These are phyloP conservation scores for Acromyrmex heyeri DNA, from an alignment of 1,140 invertebrate species.

Conservation along the genomic window DNA sequence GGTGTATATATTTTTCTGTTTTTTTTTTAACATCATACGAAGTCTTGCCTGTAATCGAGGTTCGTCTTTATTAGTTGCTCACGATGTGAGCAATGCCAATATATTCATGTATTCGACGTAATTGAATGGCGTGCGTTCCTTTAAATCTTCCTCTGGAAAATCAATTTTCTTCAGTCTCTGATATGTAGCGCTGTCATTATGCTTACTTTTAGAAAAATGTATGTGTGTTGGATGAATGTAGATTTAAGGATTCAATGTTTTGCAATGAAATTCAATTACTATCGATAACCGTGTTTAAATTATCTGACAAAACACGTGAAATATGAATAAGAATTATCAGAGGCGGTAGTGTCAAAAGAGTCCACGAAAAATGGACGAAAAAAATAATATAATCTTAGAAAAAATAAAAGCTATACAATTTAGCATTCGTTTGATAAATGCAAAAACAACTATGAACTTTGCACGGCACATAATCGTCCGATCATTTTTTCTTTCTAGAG, in stretches of 20 bases:
- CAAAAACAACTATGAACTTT: constrained; percentile 3
- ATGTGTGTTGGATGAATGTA: not conserved
- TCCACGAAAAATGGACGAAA: no score
- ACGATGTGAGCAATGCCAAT: not conserved
- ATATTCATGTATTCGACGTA: constrained; percentile 8
- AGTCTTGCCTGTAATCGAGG: constrained; percentile 23
- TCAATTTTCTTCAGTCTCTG: constrained; percentile 41
- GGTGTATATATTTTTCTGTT: not conserved
- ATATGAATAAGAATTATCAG: not conserved
- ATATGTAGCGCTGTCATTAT: not conserved
- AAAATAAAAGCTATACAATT: constrained; percentile 30
- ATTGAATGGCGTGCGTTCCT: constrained; percentile 23
- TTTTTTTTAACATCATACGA: not conserved
- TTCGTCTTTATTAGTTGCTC: constrained; percentile 15
- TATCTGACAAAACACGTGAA: not conserved
- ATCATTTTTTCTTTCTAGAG: constrained; percentile 15
- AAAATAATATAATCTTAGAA: not conserved
- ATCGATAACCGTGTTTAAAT: not conserved
- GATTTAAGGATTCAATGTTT: not conserved
- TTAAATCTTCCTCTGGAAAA: constrained; percentile 36
- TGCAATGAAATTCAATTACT: not conserved
- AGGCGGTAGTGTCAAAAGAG: no score
- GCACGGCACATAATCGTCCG: not conserved
- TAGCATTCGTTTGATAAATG: constrained; percentile 16
- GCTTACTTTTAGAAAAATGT: not conserved